Conservation (phyloP, 2,888 invertebrate species). For the Hololepta plana region DNA sequence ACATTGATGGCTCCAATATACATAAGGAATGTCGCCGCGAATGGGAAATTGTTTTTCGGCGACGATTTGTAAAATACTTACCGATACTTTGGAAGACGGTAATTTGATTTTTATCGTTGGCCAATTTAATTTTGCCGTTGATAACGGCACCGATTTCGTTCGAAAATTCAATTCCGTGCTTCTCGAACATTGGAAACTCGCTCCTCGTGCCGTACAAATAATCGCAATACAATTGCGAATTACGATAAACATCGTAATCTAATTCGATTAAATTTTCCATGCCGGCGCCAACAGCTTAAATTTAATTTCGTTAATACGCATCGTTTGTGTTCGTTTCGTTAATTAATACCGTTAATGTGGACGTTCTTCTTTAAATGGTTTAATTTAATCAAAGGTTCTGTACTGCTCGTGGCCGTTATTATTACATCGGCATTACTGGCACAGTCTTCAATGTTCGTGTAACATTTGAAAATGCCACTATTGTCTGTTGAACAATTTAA, state of each 20-base stretch:
- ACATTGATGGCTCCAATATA: no score
- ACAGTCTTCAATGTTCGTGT: slow-evolving; percentile 27
- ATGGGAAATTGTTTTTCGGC: no score
- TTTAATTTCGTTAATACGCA: slow-evolving; percentile 4
- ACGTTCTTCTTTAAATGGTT: slow-evolving; percentile 34
- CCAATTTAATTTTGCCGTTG: slow-evolving; percentile 17
- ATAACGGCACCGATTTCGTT: slow-evolving; percentile 39
- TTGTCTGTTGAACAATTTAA: slow-evolving; percentile 13
- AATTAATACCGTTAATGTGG: slow-evolving; percentile 39
- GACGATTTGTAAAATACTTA: no score
- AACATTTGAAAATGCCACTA: slow-evolving; percentile 11
- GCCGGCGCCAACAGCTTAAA: slow-evolving; percentile 39
- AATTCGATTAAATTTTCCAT: slow-evolving; percentile 29
- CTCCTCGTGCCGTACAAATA: slow-evolving; percentile 29
- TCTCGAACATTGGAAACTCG: slow-evolving; percentile 32
- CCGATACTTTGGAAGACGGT: slow-evolving; percentile 49
- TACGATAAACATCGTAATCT: slow-evolving; percentile 30
- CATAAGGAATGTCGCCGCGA: no score
- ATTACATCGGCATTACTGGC: slow-evolving; percentile 40
- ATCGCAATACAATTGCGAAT: slow-evolving; percentile 35
- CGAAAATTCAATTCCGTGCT: slow-evolving; percentile 29
- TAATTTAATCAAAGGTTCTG: slow-evolving; percentile 29
- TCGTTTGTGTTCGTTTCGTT: slow-evolving; percentile 5
- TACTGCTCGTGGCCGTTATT: slow-evolving; percentile 36
- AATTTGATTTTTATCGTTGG: slow-evolving; percentile 19